Evolutionary conservation across 2,113 vertebrate species (phyloP).

Genomic region (Mobula birostris): DNA sequence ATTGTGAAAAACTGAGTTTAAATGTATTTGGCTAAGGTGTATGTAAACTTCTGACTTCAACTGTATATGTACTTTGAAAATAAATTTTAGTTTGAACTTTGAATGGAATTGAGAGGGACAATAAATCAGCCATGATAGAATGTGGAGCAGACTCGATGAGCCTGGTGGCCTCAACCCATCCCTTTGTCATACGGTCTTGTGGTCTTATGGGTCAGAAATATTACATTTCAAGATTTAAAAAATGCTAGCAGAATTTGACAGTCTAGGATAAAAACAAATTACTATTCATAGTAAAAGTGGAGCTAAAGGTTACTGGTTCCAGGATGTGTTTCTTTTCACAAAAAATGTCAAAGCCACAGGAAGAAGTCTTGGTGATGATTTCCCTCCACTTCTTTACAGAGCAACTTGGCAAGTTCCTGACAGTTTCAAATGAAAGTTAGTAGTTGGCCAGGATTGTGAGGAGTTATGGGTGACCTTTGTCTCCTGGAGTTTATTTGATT

Average conservation of each 20-base stretch:
- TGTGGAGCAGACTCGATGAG: too few relatives aligned
- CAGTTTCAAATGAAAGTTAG: slow-evolving; percentile 4
- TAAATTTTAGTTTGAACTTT: too few relatives aligned
- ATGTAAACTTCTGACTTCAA: too few relatives aligned
- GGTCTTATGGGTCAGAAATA: too few relatives aligned
- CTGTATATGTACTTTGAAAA: too few relatives aligned
- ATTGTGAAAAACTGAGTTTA: too few relatives aligned
- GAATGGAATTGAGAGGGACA: too few relatives aligned
- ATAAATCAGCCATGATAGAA: too few relatives aligned
- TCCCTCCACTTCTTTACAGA: neutral
- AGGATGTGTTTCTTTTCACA: slow-evolving; percentile 3
- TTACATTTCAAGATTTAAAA: neutral
- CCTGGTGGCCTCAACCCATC: too few relatives aligned
- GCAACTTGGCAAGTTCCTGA: neutral
- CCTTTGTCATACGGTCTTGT: too few relatives aligned
- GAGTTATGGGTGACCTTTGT: slow-evolving; percentile 1
- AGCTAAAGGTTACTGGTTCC: neutral
- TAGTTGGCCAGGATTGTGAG: neutral
- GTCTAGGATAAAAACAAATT: neutral
- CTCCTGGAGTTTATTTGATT: neutral
- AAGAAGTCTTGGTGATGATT: neutral
- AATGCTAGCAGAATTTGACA: neutral
- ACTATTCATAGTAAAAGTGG: neutral
- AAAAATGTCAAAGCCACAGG: neutral
- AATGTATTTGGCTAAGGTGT: too few relatives aligned